Base-by-base conservation (phyloP, 2,888 invertebrate genomes). In the Noctua janthina region DNA sequence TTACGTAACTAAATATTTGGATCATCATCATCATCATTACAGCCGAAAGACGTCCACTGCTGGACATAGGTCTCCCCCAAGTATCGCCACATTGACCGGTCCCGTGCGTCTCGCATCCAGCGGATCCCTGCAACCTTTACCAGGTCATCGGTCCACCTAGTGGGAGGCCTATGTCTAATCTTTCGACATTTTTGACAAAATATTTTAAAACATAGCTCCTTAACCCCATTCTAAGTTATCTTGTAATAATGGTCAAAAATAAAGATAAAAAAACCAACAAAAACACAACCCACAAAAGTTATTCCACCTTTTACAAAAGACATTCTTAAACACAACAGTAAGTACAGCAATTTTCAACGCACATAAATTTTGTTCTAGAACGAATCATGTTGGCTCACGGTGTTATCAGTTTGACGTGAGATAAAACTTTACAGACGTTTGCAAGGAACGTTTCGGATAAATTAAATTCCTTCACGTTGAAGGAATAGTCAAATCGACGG, bases 371-470 rank as follows among this genome's bases (percentile, higher is more conserved):
- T 78, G 71, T 83, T 81, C 74, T 49, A 70, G 79, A 87, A 89
- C 83, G 84, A 91, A 92, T 91, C 91, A 88, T 79, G 83, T 86
- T 85, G 81, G 84, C 86, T 82, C 84, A 79, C 59, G 81, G 84
- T 88, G 86, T 92, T 93, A 93, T 93, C 92, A 91, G 91, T 88
- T 89, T 89, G 87, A 74, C 82, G 83, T 82, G 78, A 88, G 91
- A 92, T 93, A 92, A 93, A 93, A 92, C 91, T 92, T 91, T 89
- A 86, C 87, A 90, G 91, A 90, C 90, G 88, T 88, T 89, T 88
- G 78, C 83, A 80, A 64, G 79, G 76, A 89, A 87, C 90, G 79
- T 91, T 90, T 88, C 89, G 90, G 91, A 92, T 92, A 93, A 93
- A 93, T 93, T 92, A 91, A 93, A 93, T 92, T 93, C 89, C 85